Evolutionary conservation across 1,140 invertebrate species (phyloP).

Genomic region (Ceratina japonica): DNA sequence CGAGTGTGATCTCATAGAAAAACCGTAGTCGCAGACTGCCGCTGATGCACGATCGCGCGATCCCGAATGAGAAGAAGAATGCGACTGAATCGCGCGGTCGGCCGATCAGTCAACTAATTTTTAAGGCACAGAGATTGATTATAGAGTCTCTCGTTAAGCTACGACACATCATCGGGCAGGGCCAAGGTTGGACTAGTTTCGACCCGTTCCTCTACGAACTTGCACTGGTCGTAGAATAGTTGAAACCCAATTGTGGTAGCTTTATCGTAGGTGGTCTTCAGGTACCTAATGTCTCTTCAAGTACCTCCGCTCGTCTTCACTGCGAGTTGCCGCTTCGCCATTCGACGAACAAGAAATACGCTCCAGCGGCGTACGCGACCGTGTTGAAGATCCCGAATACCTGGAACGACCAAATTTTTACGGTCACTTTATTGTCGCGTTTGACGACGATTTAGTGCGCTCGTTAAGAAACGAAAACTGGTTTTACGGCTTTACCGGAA

Average conservation of each 20-base stretch:
- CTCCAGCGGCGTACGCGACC: conserved; percentile 86
- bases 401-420: conserved; percentile 75
- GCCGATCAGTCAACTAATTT: neutral
- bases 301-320: conserved; percentile 61
- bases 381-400: conserved; percentile 91
- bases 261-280: conserved; percentile 50
- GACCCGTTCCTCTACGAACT: conserved; percentile 19
- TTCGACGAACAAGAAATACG: conserved; percentile 88
- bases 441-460: neutral
- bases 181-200: conserved; percentile 58
- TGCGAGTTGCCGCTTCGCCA: conserved; percentile 82
- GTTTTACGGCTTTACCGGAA: neutral
- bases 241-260: conserved; percentile 38
- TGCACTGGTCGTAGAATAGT: neutral
- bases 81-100: conserved; percentile 6
- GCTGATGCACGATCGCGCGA: neutral
- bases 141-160: conserved; percentile 55
- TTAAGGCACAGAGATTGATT: conserved; percentile 58
- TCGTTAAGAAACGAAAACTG: neutral
- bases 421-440: neutral
- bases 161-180: conserved; percentile 44
- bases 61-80: neutral
- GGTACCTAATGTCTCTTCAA: conserved; percentile 52
- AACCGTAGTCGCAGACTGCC: neutral
- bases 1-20: conserved; percentile 3